phyloP scores from a whole-genome alignment of 2,113 vertebrate species.

The Brachyhypopomus occidentalis region DNA sequence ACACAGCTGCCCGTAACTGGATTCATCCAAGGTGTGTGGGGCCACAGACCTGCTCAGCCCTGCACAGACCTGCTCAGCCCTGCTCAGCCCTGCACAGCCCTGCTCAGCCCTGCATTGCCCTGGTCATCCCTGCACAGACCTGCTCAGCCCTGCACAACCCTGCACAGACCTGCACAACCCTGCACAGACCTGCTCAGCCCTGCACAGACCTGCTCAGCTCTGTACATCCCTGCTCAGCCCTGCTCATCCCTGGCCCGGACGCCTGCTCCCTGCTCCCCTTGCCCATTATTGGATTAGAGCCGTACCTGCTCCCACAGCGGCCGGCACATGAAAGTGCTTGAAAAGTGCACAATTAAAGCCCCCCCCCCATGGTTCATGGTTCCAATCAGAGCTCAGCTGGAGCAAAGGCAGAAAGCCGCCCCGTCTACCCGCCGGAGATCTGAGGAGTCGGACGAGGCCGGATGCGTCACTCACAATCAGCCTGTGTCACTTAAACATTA shows the following conservation, averaged over 20 bases:
- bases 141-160: constrained; percentile 36
- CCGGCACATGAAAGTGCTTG: constrained; percentile 75
- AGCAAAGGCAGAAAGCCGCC: constrained; percentile 64
- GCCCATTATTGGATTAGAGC: constrained; percentile 66
- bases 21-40: constrained; percentile 46
- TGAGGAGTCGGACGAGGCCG: constrained; percentile 27
- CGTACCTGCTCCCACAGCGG: constrained; percentile 69
- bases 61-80: constrained; percentile 48
- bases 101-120: constrained; percentile 9
- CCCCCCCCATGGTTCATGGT: constrained; percentile 68
- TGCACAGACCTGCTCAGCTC: constrained; percentile 53
- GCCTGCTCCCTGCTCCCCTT: constrained; percentile 44
- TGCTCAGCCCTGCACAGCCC: constrained; percentile 56
- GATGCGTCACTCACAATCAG: constrained; percentile 48
- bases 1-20: constrained; percentile 39
- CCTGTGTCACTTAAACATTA: constrained; percentile 37
- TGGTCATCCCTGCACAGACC: constrained; percentile 59
- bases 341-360: constrained; percentile 68
- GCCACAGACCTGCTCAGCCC: constrained; percentile 56
- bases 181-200: constrained; percentile 48
- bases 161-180: constrained; percentile 54
- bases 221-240: not conserved
- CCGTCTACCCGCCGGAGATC: constrained; percentile 24
- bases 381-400: constrained; percentile 70
- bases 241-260: constrained; percentile 58